Evolutionary conservation across 2,888 invertebrate species (phyloP), one percentile per base, ranked within the genome.

Genomic region (Palloptera scutellata): DNA sequence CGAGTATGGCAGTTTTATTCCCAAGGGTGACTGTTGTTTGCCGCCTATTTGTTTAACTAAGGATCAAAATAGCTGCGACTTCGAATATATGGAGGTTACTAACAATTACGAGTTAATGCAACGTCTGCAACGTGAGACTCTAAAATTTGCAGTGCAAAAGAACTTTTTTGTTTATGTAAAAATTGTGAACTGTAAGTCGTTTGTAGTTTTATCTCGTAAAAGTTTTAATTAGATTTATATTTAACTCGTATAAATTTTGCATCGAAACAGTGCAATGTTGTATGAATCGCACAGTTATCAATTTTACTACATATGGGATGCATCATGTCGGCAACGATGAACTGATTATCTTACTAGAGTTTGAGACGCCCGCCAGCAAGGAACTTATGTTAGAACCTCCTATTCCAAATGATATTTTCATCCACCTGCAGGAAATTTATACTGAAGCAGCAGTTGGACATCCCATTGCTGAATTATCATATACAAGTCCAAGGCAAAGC

Each of bases 321-420:
- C 90, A 90, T 68, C 90, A 90, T 67, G 93, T 93, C 17, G 93
- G 93, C 1, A 94, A 94, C 80, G 94, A 94, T 79, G 95, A 95
- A 85, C 86, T 95, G 19, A 88, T 94, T 57, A 88, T 93, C 66
- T 81, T 94, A 51, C 84, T 95, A 20, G 93, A 94, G 82, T 85
- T 89, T 43, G 89, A 90, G 4, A 87, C 88, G 64, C 91, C 91
- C 76, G 86, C 86, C 61, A 68, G 70, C n/a, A 70, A 71, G 52
- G 73, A 63, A 15, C 48, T 61, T 3, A 41, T 67, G 53, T 40
- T 53, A 1, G 70, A 74, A 13, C 45, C 72, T 1, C 65, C 71
- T 0, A 72, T 78, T 61, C 92, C 93, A 0, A 88, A 89, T 75
- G 94, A 95, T 81, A 87, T 95, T 64, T 91, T 95, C 78, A 84